Evolutionary conservation across 1,140 invertebrate genomes (phyloP).

Genomic region (Bombus soroeensis): DNA sequence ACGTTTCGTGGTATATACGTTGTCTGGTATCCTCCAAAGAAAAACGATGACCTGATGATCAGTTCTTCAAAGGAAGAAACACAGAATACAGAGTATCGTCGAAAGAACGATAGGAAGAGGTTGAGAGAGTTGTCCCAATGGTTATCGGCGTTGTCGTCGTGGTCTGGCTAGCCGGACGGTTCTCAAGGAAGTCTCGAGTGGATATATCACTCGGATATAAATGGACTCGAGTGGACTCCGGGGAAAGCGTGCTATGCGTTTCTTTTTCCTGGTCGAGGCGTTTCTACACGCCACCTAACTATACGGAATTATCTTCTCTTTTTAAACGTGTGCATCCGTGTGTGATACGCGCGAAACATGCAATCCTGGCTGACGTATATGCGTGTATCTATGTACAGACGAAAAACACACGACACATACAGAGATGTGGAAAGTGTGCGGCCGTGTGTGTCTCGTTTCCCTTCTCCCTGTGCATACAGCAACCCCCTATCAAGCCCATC

Average conservation of each 20-base stretch:
- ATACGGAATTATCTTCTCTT: not conserved
- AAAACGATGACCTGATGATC: no score
- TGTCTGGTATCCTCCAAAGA: not conserved
- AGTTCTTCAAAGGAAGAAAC: no score
- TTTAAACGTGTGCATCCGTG: not conserved
- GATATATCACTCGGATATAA: slow-evolving; percentile 59
- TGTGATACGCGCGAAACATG: not conserved
- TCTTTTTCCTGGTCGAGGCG: not conserved
- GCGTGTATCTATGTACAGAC: not conserved
- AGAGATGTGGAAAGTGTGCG: not conserved
- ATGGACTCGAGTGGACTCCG: slow-evolving; percentile 49
- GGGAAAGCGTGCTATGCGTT: not conserved
- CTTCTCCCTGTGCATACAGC: slow-evolving; percentile 45
- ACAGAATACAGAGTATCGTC: not conserved
- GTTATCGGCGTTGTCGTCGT: slow-evolving; percentile 47
- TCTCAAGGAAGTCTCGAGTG: slow-evolving; percentile 43
- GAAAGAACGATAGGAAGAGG: slow-evolving; percentile 33
- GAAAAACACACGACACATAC: not conserved
- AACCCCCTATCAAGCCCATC: slow-evolving; percentile 68
- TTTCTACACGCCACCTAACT: not conserved
- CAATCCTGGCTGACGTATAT: not conserved
- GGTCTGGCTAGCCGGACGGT: not conserved
- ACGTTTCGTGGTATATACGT: not conserved
- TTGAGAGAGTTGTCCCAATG: slow-evolving; percentile 52
- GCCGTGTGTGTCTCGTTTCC: not conserved